Evolutionary conservation across 2,113 vertebrate species (phyloP).

Genomic region (Micromys minutus): DNA sequence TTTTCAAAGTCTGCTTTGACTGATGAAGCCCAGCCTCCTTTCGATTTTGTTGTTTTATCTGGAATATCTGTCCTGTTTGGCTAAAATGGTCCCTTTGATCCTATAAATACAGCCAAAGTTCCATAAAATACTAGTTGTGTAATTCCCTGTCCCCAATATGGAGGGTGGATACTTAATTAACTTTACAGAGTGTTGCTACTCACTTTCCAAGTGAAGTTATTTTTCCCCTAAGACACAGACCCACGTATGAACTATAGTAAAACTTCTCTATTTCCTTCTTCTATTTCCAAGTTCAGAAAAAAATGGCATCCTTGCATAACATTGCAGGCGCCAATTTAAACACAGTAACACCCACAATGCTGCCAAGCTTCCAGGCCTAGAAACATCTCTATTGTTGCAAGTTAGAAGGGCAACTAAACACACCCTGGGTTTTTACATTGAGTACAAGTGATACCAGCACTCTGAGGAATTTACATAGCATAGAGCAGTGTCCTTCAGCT

Average conservation of each 20-base stretch:
- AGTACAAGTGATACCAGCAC: neutral
- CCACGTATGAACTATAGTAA: conserved; percentile 71
- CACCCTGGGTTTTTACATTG: neutral
- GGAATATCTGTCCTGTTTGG: conserved; percentile 62
- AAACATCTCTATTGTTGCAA: conserved; percentile 62
- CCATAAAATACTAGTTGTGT: conserved; percentile 68
- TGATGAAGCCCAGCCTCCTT: conserved; percentile 34
- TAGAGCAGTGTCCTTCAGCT: neutral
- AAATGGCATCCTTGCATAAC: conserved; percentile 62
- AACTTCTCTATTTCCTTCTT: conserved; percentile 68
- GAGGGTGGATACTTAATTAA: conserved; percentile 75
- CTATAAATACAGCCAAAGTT: conserved; percentile 54
- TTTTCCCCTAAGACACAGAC: conserved; percentile 68
- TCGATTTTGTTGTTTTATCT: conserved; percentile 59
- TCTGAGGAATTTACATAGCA: neutral
- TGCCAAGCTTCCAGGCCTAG: conserved; percentile 49
- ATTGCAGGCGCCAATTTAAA: conserved; percentile 70
- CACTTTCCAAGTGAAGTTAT: conserved; percentile 76
- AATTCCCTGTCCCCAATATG: conserved; percentile 70
- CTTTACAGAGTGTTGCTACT: conserved; percentile 72
- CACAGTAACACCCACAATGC: conserved; percentile 50
- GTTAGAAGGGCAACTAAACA: conserved; percentile 17
- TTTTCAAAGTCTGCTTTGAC: neutral
- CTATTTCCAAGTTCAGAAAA: conserved; percentile 71
- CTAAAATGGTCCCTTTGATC: conserved; percentile 62